Evolutionary conservation across 2,113 vertebrate genomes (phyloP), one percentile per base, ranked within the genome.

Genomic region (Pelusios castaneus): DNA sequence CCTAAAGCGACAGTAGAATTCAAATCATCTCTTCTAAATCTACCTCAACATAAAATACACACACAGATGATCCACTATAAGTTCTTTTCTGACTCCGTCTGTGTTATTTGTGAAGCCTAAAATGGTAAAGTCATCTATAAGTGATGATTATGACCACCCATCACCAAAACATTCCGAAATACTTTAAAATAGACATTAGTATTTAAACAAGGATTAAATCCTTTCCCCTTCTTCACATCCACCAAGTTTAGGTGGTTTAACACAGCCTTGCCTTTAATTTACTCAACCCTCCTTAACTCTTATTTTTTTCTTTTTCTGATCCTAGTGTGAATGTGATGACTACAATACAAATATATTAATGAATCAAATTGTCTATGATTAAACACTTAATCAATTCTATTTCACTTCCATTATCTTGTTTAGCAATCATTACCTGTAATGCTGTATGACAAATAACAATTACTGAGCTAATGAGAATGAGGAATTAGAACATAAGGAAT

Each of bases 321-420:
- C 2, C 19, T 76, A n/a, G 38, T 55, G 43, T 21, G 11, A 90
- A 55, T 0, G n/a, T n/a, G n/a, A 0, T 84, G 63, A 82, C 4
- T n/a, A 78, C 5, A 90, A 75, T 92, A 83, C 24, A 88, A 89
- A 91, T 52, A 78, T 24, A 56, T 80, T 52, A 43, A 47, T 27
- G 75, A 75, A 7, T 75, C 34, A 81, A 87, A 86, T 45, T 93
- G 19, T 4, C 34, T 77, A 9, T 92, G 82, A 88, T 92, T 89
- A 94, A 93, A 14, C 38, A 89, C 34, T 91, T 75, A 80, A 83
- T 92, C 70, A 89, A 24, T 83, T 91, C 14, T 85, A 73, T 56
- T 75, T 45, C 1, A 16, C 55, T 89, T 82, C 25, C 8, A 80
- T 90, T 87, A 58, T 92, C 80, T 93, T 85, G n/a, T 94, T 96